Base-by-base conservation (phyloP, 2,113 vertebrate species). In the Aldabrachelys gigantea region DNA sequence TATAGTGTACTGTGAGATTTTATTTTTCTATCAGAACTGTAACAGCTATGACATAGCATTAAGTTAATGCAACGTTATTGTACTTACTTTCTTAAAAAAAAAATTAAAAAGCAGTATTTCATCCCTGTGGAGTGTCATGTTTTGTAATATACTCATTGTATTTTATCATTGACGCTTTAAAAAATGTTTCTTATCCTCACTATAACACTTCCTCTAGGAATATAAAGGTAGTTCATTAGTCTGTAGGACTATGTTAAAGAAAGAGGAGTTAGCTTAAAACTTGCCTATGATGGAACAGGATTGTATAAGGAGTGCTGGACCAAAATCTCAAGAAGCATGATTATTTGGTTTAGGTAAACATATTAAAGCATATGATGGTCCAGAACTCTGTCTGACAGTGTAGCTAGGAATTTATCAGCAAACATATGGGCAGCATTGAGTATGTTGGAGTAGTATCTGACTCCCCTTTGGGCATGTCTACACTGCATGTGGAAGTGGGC, bases 1-100 rank as follows among this genome's bases (percentile, higher is more conserved):
- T 97, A 97, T 98, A 98, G 97, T 90, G 95, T 91, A 97, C 97
- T 93, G 56, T 83, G 95, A 97, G 95, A 98, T 95, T 98, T 95
- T 98, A 98, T 98, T 98, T 98, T 98, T 98, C 90, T 98, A 98
- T 98, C 97, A 98, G 95, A 97, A 90, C 89, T 97, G 95, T 97
- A 98, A 96, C 94, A 95, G 96, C 75, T 96, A 91, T 94, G 95
- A 97, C 96, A 95, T 97, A 94, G 96, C 94, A 97, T 97, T 97
- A 96, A 96, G 92, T 96, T 97, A 97, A 97, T 97, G 96, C 96
- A 95, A 87, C 93, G 93, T 96, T 90, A 95, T 96, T 97, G 95
- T 97, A 97, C 62, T 96, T 95, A 91, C 94, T 96, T 83, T 97
- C 92, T 96, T 96, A 97, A 97, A 96, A 41, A 41, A 41, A 96